These are phyloP conservation scores for Apostichopus japonicus DNA, from an alignment of 35 echinoderm and acorn worm species.

Conservation along the genomic window DNA sequence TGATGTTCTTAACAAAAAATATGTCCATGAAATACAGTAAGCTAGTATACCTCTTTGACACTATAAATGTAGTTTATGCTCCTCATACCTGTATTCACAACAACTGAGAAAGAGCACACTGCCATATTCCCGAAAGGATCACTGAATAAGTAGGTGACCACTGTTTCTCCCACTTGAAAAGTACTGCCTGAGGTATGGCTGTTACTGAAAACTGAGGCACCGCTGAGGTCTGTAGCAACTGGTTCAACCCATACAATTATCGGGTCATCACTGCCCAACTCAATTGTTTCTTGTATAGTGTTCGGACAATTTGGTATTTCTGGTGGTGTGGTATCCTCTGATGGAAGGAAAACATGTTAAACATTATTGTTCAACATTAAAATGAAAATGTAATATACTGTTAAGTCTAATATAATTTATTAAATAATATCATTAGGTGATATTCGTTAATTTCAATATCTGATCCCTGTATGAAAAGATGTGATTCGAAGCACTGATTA, in stretches of 20 bases:
- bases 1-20: no score
- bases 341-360: no score
- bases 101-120: conserved; percentile 53
- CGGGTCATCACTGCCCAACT: conserved; percentile 15
- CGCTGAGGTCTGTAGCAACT: conserved; percentile 43
- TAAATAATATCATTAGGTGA: no score
- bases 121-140: conserved; percentile 55
- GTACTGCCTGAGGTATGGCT: conserved; percentile 11
- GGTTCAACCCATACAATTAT: conserved; percentile 24
- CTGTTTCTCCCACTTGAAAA: conserved; percentile 53
- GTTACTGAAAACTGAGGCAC: not conserved
- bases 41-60: no score
- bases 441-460: no score
- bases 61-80: no score
- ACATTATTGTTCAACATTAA: no score
- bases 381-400: no score
- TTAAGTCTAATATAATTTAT: no score
- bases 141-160: conserved; percentile 60
- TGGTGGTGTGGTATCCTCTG: conserved; percentile 54
- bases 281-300: conserved; percentile 13
- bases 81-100: conserved; percentile 45
- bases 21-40: no score
- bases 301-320: conserved; percentile 33
- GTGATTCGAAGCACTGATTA: no score
- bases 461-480: no score